These are phyloP conservation scores for Prolemur simus DNA, from an alignment of 2,113 vertebrate genomes.

Conservation along the genomic window DNA sequence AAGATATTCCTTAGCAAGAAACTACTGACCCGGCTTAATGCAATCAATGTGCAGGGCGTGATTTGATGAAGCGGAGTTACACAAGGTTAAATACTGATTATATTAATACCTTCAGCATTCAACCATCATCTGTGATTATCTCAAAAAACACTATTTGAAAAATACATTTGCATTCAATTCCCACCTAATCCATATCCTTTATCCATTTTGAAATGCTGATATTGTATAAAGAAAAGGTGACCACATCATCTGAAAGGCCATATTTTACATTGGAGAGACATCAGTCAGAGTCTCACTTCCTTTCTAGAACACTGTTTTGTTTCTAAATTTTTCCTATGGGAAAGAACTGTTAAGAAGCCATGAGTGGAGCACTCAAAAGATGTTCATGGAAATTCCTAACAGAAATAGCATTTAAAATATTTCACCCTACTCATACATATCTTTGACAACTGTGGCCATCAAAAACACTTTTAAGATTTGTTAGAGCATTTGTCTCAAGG, in stretches of 20 bases:
- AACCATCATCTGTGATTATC: background rate
- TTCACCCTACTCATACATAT: background rate
- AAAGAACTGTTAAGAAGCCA: constrained; percentile 3
- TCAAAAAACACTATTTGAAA: constrained; percentile 41
- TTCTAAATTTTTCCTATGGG: constrained; percentile 25
- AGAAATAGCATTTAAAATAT: constrained; percentile 4
- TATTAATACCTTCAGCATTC: constrained; percentile 39
- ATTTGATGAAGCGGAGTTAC: constrained; percentile 49
- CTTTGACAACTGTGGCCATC: constrained; percentile 14
- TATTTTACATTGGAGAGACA: constrained; percentile 48
- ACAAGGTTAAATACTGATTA: constrained; percentile 68
- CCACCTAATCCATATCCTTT: constrained; percentile 51
- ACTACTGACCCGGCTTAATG: constrained; percentile 57
- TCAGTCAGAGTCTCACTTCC: constrained; percentile 1
- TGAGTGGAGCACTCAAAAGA: background rate
- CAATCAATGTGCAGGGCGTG: constrained; percentile 50
- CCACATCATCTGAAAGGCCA: constrained; percentile 45
- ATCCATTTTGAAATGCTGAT: constrained; percentile 62
- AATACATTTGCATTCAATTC: constrained; percentile 71
- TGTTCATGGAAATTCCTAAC: constrained; percentile 36
- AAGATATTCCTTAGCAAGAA: constrained; percentile 69
- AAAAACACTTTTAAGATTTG: constrained; percentile 24
- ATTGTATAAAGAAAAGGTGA: constrained; percentile 63
- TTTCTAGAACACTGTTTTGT: constrained; percentile 48
- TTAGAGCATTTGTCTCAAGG: background rate